phyloP scores from a whole-genome alignment of 2,797 vertebrate genomes.

The Cynodonichthys magdalenae region DNA sequence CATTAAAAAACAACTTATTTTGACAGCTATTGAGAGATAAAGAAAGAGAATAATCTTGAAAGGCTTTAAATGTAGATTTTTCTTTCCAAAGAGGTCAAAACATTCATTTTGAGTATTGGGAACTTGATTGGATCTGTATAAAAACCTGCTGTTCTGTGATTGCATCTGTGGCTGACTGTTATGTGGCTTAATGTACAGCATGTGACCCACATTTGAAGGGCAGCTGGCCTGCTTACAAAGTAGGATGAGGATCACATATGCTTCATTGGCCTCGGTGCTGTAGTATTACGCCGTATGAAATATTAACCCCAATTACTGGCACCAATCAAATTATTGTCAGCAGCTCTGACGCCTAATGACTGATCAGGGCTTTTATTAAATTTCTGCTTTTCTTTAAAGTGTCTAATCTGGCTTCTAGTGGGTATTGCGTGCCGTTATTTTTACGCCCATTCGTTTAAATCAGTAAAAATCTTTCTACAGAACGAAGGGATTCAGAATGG shows the following conservation, averaged over 20 bases:
- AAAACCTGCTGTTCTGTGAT: slow-evolving; percentile 27
- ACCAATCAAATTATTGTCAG: slow-evolving; percentile 23
- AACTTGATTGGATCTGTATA: slow-evolving; percentile 24
- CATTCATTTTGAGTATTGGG: neutral
- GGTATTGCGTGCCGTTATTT: too few relatives aligned
- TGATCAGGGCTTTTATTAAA: neutral
- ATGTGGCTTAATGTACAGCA: slow-evolving; percentile 45
- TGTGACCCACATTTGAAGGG: slow-evolving; percentile 71
- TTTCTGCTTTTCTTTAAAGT: too few relatives aligned
- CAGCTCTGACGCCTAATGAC: slow-evolving; percentile 7
- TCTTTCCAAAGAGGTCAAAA: neutral
- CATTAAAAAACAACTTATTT: too few relatives aligned
- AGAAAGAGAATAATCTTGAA: too few relatives aligned
- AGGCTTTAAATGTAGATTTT: too few relatives aligned
- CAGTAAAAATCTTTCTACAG: neutral
- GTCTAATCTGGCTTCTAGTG: too few relatives aligned
- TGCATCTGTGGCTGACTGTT: slow-evolving; percentile 43
- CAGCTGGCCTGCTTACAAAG: slow-evolving; percentile 64
- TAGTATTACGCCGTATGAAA: slow-evolving; percentile 37
- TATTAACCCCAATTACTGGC: slow-evolving; percentile 61
- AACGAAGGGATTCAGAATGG: slow-evolving; percentile 3
- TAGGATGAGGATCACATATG: slow-evolving; percentile 59
- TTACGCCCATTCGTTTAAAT: neutral
- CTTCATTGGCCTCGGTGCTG: slow-evolving; percentile 47
- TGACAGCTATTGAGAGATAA: too few relatives aligned